Base-by-base conservation (phyloP, 2,888 invertebrate genomes). In the Galeruca laticollis region DNA sequence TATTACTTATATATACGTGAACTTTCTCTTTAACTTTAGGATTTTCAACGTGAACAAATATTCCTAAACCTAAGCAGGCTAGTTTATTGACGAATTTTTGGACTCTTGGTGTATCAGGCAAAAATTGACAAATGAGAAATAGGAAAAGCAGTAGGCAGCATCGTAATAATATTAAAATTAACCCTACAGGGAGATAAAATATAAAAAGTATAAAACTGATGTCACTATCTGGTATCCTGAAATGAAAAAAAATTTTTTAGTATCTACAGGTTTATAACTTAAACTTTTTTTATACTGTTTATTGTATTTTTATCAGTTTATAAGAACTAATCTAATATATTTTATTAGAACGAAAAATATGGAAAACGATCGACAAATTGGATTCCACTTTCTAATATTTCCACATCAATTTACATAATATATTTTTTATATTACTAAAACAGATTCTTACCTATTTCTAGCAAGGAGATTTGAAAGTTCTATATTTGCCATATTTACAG, bases 1-100 rank as follows among this genome's bases (percentile, higher is more conserved):
- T 92, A 86, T 95, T 95, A 51, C 92, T 88, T 31, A 91, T 87
- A 78, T 90, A 84, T 61, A 90, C 87, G 78, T 88, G 88, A 75
- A 89, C 88, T 66, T 88, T 87, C 18, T 89, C 89, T 68, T 88
- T 86, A 54, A 84, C 87, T 21, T 89, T 88, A 77, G 87, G 86
- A 79, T 89, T 85, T 79, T 90, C 89, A 54, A 90, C 88, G 78
- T 88, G 87, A 31, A 90, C 88, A 69, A 88, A 88, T 86, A 87
- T 86, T 84, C 90, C 90, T 82, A 90, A 88, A 6, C 89, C 87
- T 84, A 89, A 86, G 76, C 89, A 89, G 18, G 90, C 87, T n/a
- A 90, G 79, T 35, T 88, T 88, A 15, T 88, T 87, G 56, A 89
- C 80, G 79, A 90, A 81, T 77, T 88, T 88, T 72, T 89, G 85